Evolutionary conservation across 2,113 vertebrate genomes (phyloP).

Genomic region (Colius striatus): DNA sequence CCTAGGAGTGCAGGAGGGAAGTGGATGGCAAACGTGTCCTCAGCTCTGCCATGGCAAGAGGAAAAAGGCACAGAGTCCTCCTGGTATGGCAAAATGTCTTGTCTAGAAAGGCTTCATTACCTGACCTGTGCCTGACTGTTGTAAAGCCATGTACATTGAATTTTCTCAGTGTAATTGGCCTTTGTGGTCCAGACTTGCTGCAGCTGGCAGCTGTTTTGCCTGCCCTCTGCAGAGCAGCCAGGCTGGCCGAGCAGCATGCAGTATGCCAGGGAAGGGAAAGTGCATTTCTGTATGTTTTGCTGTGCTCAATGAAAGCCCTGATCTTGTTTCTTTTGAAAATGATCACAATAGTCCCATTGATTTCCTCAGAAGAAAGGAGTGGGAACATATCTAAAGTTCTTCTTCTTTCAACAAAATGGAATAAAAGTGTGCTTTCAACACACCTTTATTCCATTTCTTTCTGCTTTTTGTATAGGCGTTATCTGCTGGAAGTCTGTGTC

Average conservation of each 20-base stretch:
- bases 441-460: conserved; percentile 24
- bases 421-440: conserved; percentile 13
- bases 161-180: background rate
- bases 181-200: background rate
- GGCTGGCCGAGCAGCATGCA: background rate
- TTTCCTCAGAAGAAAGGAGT: conserved; percentile 41
- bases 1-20: background rate
- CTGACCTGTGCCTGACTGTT: background rate
- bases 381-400: conserved; percentile 34
- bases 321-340: conserved; percentile 24
- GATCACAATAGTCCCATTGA: conserved; percentile 46
- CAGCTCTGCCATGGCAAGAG: background rate
- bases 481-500: background rate
- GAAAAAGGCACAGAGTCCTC: background rate
- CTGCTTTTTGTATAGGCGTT: conserved; percentile 4
- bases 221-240: background rate
- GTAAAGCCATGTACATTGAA: background rate
- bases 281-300: conserved; percentile 13
- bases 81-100: background rate
- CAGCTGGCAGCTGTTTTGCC: background rate
- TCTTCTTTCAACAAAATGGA: conserved; percentile 37
- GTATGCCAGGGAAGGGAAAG: background rate
- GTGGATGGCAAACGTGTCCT: background rate
- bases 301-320: conserved; percentile 8
- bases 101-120: background rate